These are phyloP conservation scores for Metopia argyrocephala DNA, from an alignment of 2,888 invertebrate genomes.

Conservation along the genomic window DNA sequence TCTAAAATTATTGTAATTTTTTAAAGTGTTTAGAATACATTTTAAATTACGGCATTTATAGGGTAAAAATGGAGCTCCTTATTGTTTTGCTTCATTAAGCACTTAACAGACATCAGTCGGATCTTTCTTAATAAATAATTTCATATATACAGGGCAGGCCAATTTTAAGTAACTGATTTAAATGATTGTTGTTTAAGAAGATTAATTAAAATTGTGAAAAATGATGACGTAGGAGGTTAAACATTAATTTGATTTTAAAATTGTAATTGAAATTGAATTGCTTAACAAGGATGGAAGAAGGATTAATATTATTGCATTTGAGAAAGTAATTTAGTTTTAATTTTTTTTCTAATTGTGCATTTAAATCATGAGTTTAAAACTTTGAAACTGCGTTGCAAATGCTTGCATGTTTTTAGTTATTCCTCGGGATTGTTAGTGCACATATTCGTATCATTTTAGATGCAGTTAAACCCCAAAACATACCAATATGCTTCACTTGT, in stretches of 20 bases:
- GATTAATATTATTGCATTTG: neutral
- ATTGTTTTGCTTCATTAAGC: too few relatives aligned
- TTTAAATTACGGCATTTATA: too few relatives aligned
- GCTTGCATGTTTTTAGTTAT: conserved; percentile 31
- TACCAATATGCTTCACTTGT: too few relatives aligned
- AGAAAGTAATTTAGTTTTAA: conserved; percentile 8
- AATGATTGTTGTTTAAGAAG: neutral
- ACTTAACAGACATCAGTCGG: too few relatives aligned
- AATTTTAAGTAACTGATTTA: neutral
- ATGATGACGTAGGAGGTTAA: too few relatives aligned
- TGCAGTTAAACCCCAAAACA: too few relatives aligned
- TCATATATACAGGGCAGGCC: too few relatives aligned
- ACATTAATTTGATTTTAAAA: conserved; percentile 4
- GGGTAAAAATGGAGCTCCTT: too few relatives aligned
- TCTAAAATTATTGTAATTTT: too few relatives aligned
- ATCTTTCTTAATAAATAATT: too few relatives aligned
- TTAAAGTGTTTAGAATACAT: too few relatives aligned
- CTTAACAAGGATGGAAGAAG: conserved; percentile 18
- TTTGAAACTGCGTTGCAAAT: conserved; percentile 14
- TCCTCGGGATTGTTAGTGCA: neutral
- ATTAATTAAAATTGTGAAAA: conserved; percentile 34
- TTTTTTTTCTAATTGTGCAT: conserved; percentile 36
- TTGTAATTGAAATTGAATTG: conserved; percentile 40
- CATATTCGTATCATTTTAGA: neutral
- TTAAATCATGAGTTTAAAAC: conserved; percentile 11